Conservation (phyloP, 2,888 invertebrate genomes). For the Sisyra terminalis region DNA sequence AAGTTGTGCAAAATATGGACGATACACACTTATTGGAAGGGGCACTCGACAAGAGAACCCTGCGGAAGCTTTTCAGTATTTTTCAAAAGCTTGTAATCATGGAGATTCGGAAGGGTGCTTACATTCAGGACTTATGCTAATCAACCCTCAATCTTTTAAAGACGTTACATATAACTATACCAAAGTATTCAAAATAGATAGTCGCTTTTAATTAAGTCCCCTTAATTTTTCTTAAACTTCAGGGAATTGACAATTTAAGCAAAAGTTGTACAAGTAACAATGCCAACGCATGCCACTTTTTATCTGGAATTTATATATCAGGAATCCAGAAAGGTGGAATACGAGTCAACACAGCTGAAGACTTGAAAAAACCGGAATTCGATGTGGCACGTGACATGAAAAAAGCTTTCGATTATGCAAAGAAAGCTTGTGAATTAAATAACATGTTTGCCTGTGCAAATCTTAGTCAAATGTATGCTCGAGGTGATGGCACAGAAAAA, state of each 20-base stretch:
- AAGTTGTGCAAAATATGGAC: conserved; percentile 81
- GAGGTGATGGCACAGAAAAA: conserved; percentile 63
- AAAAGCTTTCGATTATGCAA: conserved; percentile 62
- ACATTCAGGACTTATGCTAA: conserved; percentile 53
- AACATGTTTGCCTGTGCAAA: conserved; percentile 84
- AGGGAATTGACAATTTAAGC: conserved; percentile 32
- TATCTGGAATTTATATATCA: conserved; percentile 61
- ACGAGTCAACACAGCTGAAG: conserved; percentile 10
- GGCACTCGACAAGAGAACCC: conserved; percentile 40
- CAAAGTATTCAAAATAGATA: no score
- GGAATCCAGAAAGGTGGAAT: conserved; percentile 46
- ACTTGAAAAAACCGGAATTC: conserved; percentile 13
- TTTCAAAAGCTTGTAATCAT: conserved; percentile 61
- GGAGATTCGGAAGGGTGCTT: conserved; percentile 55
- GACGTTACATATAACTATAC: no score
- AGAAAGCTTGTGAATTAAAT: conserved; percentile 66
- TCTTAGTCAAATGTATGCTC: conserved; percentile 70
- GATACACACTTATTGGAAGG: conserved; percentile 49
- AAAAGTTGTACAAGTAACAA: conserved; percentile 35
- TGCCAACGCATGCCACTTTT: conserved; percentile 60
- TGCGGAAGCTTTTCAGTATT: conserved; percentile 44
- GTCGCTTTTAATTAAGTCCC: neutral
- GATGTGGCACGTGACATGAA: conserved; percentile 45
- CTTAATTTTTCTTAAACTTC: conserved; percentile 9
- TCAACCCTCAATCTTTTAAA: conserved; percentile 18